phyloP scores from a whole-genome alignment of 2,113 vertebrate genomes.

The Eulemur rufifrons region DNA sequence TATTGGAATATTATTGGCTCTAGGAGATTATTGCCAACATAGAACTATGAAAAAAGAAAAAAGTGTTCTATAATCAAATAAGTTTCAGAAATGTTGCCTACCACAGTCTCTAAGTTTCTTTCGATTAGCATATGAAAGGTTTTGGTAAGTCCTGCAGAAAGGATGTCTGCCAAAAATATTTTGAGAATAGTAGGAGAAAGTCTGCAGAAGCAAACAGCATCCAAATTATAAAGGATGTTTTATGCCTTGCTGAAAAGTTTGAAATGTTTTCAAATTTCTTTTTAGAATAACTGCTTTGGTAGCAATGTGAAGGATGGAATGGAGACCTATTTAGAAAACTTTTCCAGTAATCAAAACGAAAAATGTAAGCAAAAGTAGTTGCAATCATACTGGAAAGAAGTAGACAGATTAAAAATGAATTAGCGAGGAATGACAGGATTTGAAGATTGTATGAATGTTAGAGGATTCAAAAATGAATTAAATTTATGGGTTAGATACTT shows the following conservation, averaged over 20 bases:
- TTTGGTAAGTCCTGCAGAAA: background rate
- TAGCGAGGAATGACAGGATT: background rate
- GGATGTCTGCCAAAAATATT: background rate
- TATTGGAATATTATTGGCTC: background rate
- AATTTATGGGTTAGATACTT: background rate
- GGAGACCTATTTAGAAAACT: background rate
- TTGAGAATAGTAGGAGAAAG: background rate
- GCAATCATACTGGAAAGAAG: background rate
- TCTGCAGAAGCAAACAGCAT: background rate
- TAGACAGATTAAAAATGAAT: background rate
- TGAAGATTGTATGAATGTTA: background rate
- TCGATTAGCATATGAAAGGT: background rate
- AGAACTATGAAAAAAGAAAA: background rate
- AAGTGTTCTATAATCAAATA: background rate
- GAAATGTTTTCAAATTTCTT: background rate
- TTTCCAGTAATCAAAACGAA: background rate
- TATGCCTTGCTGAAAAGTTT: background rate
- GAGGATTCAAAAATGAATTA: background rate
- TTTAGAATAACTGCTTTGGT: background rate
- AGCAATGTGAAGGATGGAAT: background rate
- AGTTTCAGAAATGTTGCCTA: background rate
- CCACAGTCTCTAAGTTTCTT: background rate
- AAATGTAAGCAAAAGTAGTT: background rate
- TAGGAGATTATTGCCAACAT: background rate
- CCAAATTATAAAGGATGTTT: background rate